Evolutionary conservation across 2,888 invertebrate species (phyloP).

Genomic region (Busseola fusca): DNA sequence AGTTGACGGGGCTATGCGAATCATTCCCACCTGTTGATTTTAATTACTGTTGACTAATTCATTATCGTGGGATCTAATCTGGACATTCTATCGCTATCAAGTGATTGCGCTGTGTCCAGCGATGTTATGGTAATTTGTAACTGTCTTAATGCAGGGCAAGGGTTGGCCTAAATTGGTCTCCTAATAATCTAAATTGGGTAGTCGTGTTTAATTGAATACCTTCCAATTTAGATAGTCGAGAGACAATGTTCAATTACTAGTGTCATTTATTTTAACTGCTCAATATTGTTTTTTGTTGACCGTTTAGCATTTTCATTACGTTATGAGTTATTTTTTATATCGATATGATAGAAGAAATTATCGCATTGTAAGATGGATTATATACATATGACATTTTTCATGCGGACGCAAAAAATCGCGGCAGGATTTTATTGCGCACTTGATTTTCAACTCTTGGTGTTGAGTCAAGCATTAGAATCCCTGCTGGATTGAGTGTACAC

Average conservation of each 20-base stretch:
- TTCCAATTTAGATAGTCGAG: neutral
- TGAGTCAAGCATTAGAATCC: neutral
- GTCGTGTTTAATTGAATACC: constrained; percentile 2
- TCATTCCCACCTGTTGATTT: constrained; percentile 47
- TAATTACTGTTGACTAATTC: constrained; percentile 43
- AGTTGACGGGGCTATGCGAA: constrained; percentile 16
- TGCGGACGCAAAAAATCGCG: no score
- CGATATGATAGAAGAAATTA: neutral
- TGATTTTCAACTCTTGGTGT: neutral
- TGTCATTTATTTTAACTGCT: neutral
- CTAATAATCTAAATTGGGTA: neutral
- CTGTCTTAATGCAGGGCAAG: neutral
- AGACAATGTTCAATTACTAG: neutral
- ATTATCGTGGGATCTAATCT: constrained; percentile 30
- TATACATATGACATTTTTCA: neutral
- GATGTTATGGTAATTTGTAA: constrained; percentile 5
- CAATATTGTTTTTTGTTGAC: neutral
- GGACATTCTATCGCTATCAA: constrained; percentile 18
- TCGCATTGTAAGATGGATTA: neutral
- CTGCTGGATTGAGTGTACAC: neutral
- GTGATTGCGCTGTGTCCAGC: constrained; percentile 13
- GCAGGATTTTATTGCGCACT: no score
- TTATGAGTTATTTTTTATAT: neutral
- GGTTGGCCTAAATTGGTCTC: neutral
- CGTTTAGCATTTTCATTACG: neutral